Evolutionary conservation across 2,113 vertebrate genomes (phyloP), one percentile per base, ranked within the genome.

Genomic region (Atherinomorus stipes): DNA sequence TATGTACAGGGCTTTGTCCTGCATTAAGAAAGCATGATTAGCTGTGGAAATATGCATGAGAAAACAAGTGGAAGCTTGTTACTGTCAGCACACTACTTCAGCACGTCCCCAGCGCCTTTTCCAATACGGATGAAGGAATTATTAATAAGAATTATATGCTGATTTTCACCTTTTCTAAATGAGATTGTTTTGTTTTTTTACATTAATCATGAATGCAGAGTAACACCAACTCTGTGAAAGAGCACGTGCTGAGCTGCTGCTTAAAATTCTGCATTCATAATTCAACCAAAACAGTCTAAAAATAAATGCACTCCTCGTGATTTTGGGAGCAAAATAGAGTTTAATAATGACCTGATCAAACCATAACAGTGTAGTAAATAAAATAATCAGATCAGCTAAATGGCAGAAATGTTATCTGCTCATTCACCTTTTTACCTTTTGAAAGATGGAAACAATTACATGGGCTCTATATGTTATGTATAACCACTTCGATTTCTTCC

Each of bases 221-320:
- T 4, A 56, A 50, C 25, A 47, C 22, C 3, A 37, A 59, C 28
- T 64, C 53, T 56, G 7, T 34, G 51, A 49, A 64, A 52, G 38
- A 75, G 23, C 21, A 58, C 2, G 5, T 37, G 42, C 50, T 82
- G 37, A 64, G 60, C 40, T 26, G 19, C 51, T 26, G 12, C 34
- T 78, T 57, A 11, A 79, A 74, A 74, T 61, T 70, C 16, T 22
- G 38, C 49, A 64, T 62, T 72, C 45, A 61, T 57, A 70, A 72
- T 72, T 65, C 38, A 44, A 52, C 54, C 53, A 58, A 51, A 79
- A 54, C 54, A 15, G 45, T 58, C 18, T 82, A 82, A 82, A 88
- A 84, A 76, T 76, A 71, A 72, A 61, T 13, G 11, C 31, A 26
- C 52, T 66, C 51, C 69, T 68, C 31, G 58, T 50, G 15, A 54